Evolutionary conservation across 1,140 invertebrate species (phyloP), one percentile per base, ranked within the genome.

Genomic region (Drosophila burlai): DNA sequence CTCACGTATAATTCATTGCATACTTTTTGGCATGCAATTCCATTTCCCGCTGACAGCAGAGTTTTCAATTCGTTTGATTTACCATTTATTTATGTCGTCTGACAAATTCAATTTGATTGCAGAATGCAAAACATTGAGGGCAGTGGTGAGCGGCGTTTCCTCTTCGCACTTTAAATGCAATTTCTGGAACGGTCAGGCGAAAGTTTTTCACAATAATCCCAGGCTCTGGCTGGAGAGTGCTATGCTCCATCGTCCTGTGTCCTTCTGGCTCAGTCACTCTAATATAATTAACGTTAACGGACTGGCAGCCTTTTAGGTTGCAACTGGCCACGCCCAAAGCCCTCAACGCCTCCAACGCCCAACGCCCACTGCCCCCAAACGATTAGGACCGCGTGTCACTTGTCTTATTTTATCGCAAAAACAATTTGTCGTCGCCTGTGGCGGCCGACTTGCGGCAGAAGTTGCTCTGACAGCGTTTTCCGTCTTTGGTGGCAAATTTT

Each of bases 381-480:
- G 82, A 90, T 91, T 90, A 85, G 76, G 73, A 62, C 64, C 74
- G 80, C 85, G 59, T 90, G 86, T 90, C 85, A 86, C 76, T 85
- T 90, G 86, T 86, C 85, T 76, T 77, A 90, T 90, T 86, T 90
- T 87, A 91, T 91, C 82, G 80, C 85, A 91, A 90, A 90, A 90
- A 90, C 85, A 90, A 91, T 90, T 91, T 90, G 87, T 91, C 85
- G 82, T 62, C 55, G 75, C 65, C 65, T 75, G 82, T 62, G 74
- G 66, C 75, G 58, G 49, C 43, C 63, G 64, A 68, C 64, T 61
- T 63, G 64, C 54, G 66, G 38, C 71, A 74, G 67, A 80, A 87
- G 64, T 83, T 89, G 67, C 61, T 64, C 64, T 89, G 83, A 83
- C 80, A 83, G 80, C 77, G 50, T 81, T 87, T 83, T 77, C 80